A percentile compares a stretch with the other conserved stretches of the same genome.
Conservation (phyloP, 1,140 invertebrate species). For the Diuraphis noxia region DNA sequence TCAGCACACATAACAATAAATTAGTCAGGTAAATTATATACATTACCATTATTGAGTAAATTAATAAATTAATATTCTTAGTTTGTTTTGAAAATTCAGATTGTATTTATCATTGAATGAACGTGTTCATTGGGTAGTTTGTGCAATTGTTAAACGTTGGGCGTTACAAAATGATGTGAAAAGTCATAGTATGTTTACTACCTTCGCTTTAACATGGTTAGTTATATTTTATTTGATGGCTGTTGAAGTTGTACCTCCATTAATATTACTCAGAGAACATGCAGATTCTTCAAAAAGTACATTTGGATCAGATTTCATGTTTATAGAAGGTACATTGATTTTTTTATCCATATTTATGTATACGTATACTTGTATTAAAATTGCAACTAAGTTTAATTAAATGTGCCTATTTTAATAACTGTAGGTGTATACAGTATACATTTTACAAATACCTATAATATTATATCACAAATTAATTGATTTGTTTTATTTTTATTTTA, state of each 20-base stretch:
- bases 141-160: conserved; percentile 64
- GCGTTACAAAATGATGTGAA: conserved; percentile 59
- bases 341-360: no score
- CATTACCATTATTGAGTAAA: neutral
- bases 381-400: no score
- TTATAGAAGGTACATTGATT: conserved; percentile 18
- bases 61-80: conserved; percentile 57
- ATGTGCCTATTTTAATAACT: no score
- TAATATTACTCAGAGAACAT: neutral
- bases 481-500: neutral
- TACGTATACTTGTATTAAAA: no score
- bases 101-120: conserved; percentile 58
- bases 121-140: conserved; percentile 58
- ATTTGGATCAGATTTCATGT: neutral
- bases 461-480: no score
- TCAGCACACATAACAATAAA: conserved; percentile 65
- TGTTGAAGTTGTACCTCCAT: conserved; percentile 3
- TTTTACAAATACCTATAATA: no score
- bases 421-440: neutral
- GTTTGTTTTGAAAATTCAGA: conserved; percentile 57
- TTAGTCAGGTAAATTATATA: conserved; percentile 60
- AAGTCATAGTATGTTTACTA: conserved; percentile 59
- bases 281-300: neutral
- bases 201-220: conserved; percentile 61
- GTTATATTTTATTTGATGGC: conserved; percentile 61